These are phyloP conservation scores for Eira barbara DNA, from an alignment of 2,113 vertebrate species.

Conservation along the genomic window DNA sequence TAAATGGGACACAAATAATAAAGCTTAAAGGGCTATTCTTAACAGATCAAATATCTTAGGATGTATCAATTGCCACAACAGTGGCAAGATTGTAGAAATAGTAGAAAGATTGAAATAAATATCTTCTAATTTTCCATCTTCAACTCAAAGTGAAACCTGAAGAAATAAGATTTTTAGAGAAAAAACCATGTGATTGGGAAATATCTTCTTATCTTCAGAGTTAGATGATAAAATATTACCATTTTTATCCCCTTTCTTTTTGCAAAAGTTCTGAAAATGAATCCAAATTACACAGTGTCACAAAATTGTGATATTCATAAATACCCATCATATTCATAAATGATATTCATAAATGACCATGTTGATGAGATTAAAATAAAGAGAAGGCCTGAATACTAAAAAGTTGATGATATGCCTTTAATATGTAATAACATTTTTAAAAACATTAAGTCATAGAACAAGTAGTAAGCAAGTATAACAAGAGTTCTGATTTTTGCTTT, in stretches of 20 bases:
- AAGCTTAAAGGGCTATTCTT: not conserved
- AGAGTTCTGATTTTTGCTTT: not conserved
- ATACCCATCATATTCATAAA: not conserved
- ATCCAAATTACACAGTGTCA: not conserved
- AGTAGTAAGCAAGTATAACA: not conserved
- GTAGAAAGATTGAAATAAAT: not conserved
- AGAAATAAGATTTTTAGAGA: not conserved
- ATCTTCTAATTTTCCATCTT: not conserved
- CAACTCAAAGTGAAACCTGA: not conserved
- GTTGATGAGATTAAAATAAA: conserved; percentile 20
- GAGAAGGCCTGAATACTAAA: not conserved
- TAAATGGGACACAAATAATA: conserved; percentile 11
- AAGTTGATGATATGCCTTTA: not conserved
- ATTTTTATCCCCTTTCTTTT: not conserved
- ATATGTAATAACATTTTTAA: not conserved
- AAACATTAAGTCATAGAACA: not conserved
- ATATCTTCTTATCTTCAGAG: not conserved
- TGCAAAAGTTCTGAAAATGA: not conserved
- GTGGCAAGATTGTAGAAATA: not conserved
- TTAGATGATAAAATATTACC: not conserved
- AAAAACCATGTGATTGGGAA: not conserved
- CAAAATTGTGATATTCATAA: conserved; percentile 4
- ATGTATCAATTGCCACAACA: not conserved
- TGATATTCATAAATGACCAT: not conserved
- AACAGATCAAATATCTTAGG: not conserved